A percentile compares a stretch with the other conserved stretches of the same genome.
Conservation (phyloP, 2,113 vertebrate genomes). For the Geococcyx californianus region DNA sequence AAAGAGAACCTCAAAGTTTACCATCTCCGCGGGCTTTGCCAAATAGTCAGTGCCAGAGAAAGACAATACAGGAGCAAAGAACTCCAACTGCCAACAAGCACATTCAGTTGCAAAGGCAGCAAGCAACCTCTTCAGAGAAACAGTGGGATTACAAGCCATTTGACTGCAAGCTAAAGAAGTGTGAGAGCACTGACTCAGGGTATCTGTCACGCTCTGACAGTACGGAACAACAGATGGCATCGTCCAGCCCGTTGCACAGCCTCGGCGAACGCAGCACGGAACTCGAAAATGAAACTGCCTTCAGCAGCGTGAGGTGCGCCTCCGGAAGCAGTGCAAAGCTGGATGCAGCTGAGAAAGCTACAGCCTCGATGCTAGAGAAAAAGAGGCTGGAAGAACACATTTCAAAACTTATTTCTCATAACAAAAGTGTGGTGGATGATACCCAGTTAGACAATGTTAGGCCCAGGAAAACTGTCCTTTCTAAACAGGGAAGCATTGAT, state of each 20-base stretch:
- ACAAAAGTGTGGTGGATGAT: constrained; percentile 90
- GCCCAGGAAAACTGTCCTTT: constrained; percentile 90
- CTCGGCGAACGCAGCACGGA: constrained; percentile 77
- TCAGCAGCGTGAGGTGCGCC: constrained; percentile 19
- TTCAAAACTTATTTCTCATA: constrained; percentile 91
- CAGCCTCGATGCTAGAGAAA: constrained; percentile 77
- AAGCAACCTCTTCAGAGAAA: constrained; percentile 80
- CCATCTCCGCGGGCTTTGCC: neutral
- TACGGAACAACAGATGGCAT: constrained; percentile 77
- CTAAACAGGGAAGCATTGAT: constrained; percentile 95
- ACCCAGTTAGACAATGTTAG: constrained; percentile 88
- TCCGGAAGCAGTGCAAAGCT: neutral
- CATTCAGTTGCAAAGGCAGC: constrained; percentile 81
- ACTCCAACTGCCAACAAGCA: constrained; percentile 56
- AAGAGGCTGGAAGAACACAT: constrained; percentile 89
- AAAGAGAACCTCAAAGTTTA: neutral
- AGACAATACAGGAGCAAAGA: constrained; percentile 57
- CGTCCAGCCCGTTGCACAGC: constrained; percentile 76
- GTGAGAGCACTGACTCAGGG: constrained; percentile 95
- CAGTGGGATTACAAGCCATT: constrained; percentile 76
- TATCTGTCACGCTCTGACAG: constrained; percentile 90
- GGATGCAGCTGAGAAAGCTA: constrained; percentile 17
- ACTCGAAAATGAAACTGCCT: constrained; percentile 70
- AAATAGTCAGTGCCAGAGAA: neutral
- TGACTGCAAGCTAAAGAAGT: constrained; percentile 85